Conservation (phyloP, 2,113 vertebrate genomes). For the Myodes glareolus region DNA sequence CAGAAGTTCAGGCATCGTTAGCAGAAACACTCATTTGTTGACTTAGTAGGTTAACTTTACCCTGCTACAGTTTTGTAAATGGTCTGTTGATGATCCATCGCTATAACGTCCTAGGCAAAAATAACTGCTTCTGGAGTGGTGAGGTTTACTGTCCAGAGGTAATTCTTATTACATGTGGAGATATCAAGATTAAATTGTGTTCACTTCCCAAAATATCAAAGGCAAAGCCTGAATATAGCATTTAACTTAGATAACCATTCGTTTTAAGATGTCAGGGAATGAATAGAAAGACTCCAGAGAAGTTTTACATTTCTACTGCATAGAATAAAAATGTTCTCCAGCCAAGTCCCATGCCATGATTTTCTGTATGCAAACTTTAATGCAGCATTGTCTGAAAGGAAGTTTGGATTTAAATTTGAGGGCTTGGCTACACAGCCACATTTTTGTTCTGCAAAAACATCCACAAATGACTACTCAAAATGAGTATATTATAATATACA, state of each 20-base stretch:
- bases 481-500: neutral
- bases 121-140: neutral
- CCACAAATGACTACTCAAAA: neutral
- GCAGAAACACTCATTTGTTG: neutral
- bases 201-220: neutral
- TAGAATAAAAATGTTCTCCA: neutral
- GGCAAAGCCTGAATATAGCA: neutral
- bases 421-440: neutral
- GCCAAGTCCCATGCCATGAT: neutral
- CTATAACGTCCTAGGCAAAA: neutral
- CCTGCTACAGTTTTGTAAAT: neutral
- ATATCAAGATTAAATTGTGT: neutral
- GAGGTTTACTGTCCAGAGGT: neutral
- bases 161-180: neutral
- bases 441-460: neutral
- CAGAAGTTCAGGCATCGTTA: neutral
- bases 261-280: neutral
- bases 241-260: neutral
- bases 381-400: neutral
- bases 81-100: neutral
- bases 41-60: neutral
- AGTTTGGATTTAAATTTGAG: neutral
- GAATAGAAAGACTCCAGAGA: neutral
- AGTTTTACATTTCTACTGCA: neutral
- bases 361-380: neutral